These are phyloP conservation scores for Harmothoe impar DNA, from an alignment of 2,888 invertebrate genomes.

Conservation along the genomic window DNA sequence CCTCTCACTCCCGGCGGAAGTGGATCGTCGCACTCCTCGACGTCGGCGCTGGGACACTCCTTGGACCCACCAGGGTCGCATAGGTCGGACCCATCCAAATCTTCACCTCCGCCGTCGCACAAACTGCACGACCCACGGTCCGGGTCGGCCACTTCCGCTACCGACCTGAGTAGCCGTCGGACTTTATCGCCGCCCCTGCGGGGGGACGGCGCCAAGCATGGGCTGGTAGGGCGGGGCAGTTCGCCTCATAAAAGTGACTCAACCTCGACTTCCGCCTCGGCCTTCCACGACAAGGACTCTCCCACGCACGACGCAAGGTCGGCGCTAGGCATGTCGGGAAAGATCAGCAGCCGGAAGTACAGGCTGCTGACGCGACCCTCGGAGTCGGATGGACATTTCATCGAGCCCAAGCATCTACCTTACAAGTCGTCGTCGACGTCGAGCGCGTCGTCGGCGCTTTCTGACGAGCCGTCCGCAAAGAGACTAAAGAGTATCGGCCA, in stretches of 20 bases:
- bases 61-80: background rate
- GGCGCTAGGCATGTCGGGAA: constrained; percentile 77
- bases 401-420: constrained; percentile 85
- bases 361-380: constrained; percentile 86
- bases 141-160: no score
- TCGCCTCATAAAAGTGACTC: constrained; percentile 69
- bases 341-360: constrained; percentile 87
- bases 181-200: constrained; percentile 71
- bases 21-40: constrained; percentile 66
- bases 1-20: constrained; percentile 68
- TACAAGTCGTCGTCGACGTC: constrained; percentile 83
- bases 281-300: constrained; percentile 71
- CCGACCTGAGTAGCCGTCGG: constrained; percentile 61
- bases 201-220: constrained; percentile 12
- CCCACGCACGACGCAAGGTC: constrained; percentile 63
- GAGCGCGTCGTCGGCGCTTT: constrained; percentile 71
- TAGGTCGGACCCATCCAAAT: constrained; percentile 37
- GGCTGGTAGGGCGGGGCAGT: constrained; percentile 66
- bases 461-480: constrained; percentile 77
- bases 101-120: constrained; percentile 14
- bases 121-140: background rate
- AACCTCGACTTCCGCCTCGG: constrained; percentile 63
- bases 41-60: constrained; percentile 6
- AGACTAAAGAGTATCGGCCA: constrained; percentile 74
- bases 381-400: constrained; percentile 68